Evolutionary conservation across 37 sponge, comb jelly and placozoan species (phyloP), one percentile per base, ranked within the genome.

Genomic region (Ephydatia muelleri): DNA sequence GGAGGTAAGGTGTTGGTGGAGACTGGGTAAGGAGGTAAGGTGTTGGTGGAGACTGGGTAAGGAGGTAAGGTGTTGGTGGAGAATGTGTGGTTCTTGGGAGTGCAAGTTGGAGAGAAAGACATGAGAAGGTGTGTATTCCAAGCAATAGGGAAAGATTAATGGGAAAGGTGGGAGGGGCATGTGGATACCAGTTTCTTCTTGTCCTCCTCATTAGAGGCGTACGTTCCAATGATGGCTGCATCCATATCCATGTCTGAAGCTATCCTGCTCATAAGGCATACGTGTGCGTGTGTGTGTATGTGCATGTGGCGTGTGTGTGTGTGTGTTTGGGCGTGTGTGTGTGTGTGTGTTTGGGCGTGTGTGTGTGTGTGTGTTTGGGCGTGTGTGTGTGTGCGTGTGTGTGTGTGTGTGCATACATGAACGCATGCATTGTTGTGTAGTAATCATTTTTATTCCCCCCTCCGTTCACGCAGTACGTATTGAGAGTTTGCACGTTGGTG

Each of bases 331-430:
- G 8, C 8, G 47, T 43, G 8, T 43, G 47, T 43, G 8, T 43
- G 47, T 43, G 8, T 43, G 47, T 43, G 8, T 43, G 47, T 43
- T 11, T 43, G 47, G 4, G 8, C 8, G 47, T 43, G 8, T 43
- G 47, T 43, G 8, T 43, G 47, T 43, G 8, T 43, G 47, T 8
- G 8, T 43, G 47, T 43, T 11, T 43, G 47, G 4, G 13, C 1
- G 47, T 8, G 8, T 77, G 29, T 31, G 31, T 75, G 76, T 75
- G 43, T 75, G 76, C 35, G 43, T 75, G 76, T 37, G 16, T 75
- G 76, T 75, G 43, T 33, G 43, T 33, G 35, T 33, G 19, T 75
- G 76, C 35, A 26, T 75, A 39, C 16, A 8, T 49, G 27, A 26
- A 34, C 49, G 57, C 49, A 16, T 49, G 57, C 16, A 57, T 57